Base-by-base conservation (phyloP, 2,888 invertebrate species). In the Lathronympha strigana region DNA sequence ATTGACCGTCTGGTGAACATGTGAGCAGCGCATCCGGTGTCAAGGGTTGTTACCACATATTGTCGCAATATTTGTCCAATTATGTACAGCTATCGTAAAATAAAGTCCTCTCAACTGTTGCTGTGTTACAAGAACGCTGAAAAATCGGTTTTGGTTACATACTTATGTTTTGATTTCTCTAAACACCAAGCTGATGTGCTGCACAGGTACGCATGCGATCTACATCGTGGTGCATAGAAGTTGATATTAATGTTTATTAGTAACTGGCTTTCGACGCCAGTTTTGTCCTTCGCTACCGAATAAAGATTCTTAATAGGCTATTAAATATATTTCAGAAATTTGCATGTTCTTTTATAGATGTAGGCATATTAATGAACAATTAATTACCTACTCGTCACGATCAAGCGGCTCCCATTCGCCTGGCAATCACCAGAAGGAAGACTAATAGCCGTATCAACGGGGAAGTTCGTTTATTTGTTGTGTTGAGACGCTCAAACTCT, bases 11-110 rank as follows among this genome's bases (percentile, higher is more conserved):
- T 90, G 91, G 85, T 80, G 80, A 73, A 85, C 91, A 91, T 89
- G 86, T 91, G 91, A 91, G 87, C 80, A 73, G 75, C 84, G 86
- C 87, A 88, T 89, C 89, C 89, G 90, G 88, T 81, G 73, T 75
- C 77, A 78, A 79, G 80, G 77, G 76, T 75, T 68, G 74, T 75
- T 57, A 68, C 43, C 25, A 51, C 33, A 62, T 57, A 54, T 53
- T 55, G 25, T 58, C 36, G 28, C 19, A 58, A 58, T 45, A 47
- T 53, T 58, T 47, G 58, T 19, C 8, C 25, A 83, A 83, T 86
- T 84, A 82, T 81, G 76, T 76, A 38, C 28, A 23, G 31, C 31
- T 43, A 36, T 47, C 17, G 17, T 47, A 47, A 47, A 47, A 23
- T 23, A 47, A 11, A 13, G 3, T 23, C 6, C 23, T 47, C 1